Base-by-base conservation (phyloP, 1,140 invertebrate genomes). In the Hylaeus anthracinus region DNA sequence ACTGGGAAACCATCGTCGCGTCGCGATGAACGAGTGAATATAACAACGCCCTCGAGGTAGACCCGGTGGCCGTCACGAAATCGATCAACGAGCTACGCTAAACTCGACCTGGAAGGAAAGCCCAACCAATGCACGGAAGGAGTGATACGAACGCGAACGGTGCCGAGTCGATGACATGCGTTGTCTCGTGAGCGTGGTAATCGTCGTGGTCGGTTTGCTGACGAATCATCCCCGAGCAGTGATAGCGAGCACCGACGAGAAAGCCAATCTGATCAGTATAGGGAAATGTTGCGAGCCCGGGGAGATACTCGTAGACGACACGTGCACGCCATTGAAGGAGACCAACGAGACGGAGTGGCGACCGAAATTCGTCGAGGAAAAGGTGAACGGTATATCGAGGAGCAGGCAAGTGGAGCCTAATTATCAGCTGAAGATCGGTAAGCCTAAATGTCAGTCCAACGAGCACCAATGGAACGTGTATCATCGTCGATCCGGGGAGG, bases 271-370 rank as follows among this genome's bases (percentile, higher is more conserved):
- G 4, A 79, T 94, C 3, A 88, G 86, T 37, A 89, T 93, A 9
- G 90, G 85, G 81, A 97, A 97, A 94, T 97, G 97, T 90, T 97
- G 97, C 92, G 96, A 96, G 88, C 90, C 91, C 37, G 93, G 95
- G 82, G 96, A 97, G 90, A 90, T 97, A 48, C 94, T 96, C 85
- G 90, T 96, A n/a, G 95, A 96, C 82, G 93, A 93, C 56, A 91
- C 92, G 75, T 97, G 96, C 90, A 94, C 94, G 85, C 91, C 94
- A 81, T 92, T 95, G 5, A 93, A 95, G 79, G 91, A 95, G 74
- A 95, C 95, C 65, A 94, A 95, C 84, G 93, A 95, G 71, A 92
- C 91, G 2, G 82, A 81, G n/a, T 93, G 92, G 92, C 83, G 79
- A 56, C 93, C 92, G 0, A 88, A 92, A 48, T 93, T 92, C 41